Percentiles rank a stretch among this genome's conserved stretches.
These are phyloP conservation scores for Ectropis grisescens DNA, from an alignment of 1,140 invertebrate species.

Conservation along the genomic window DNA sequence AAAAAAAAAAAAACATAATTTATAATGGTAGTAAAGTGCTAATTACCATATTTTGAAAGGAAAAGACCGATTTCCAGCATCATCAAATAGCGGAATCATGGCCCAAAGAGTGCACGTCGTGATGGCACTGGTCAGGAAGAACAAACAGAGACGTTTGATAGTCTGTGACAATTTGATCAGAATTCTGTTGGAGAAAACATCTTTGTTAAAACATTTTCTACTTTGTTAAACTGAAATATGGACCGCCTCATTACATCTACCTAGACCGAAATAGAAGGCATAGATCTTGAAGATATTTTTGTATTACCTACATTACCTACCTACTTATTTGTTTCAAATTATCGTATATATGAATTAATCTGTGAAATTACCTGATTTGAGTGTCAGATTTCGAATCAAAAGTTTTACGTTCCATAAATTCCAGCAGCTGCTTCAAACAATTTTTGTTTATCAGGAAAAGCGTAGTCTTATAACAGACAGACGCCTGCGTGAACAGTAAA, in stretches of 20 bases:
- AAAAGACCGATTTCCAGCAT: conserved; percentile 34
- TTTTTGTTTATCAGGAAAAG: conserved; percentile 35
- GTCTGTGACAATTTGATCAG: conserved; percentile 20
- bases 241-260: too few relatives aligned
- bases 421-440: conserved; percentile 24
- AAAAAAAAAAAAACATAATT: too few relatives aligned
- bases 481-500: conserved; percentile 49
- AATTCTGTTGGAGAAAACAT: conserved; percentile 25
- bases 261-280: too few relatives aligned
- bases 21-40: too few relatives aligned
- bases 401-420: conserved; percentile 37
- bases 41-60: conserved; percentile 59
- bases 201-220: too few relatives aligned
- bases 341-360: too few relatives aligned
- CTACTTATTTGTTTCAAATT: too few relatives aligned
- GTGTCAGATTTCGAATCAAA: conserved; percentile 30
- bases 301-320: too few relatives aligned
- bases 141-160: conserved; percentile 30
- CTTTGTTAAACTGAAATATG: too few relatives aligned
- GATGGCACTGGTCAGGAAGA: conserved; percentile 34
- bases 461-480: conserved; percentile 51
- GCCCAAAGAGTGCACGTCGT: conserved; percentile 45
- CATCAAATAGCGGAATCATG: conserved; percentile 45
- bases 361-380: too few relatives aligned
- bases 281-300: too few relatives aligned